Percentiles rank a stretch among this genome's conserved stretches.
Evolutionary conservation across 1,140 invertebrate species (phyloP).

Genomic region (Globodera rostochiensis): DNA sequence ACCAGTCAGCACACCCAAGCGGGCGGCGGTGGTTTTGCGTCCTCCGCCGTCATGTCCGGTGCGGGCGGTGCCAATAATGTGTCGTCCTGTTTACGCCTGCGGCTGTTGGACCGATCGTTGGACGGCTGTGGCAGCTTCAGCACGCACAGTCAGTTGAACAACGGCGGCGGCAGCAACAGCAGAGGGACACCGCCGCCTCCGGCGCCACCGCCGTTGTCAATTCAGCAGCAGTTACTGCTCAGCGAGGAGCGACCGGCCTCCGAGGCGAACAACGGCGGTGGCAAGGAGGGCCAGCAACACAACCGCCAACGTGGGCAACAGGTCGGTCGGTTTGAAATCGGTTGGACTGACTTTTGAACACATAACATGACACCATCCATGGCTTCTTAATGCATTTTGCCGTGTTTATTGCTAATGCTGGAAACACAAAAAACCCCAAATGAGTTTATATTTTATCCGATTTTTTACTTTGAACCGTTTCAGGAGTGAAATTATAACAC

Average conservation of each 20-base stretch:
- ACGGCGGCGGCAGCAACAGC: not conserved
- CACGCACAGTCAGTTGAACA: slow-evolving; percentile 5
- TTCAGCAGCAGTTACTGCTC: slow-evolving; percentile 25
- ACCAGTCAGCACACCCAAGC: slow-evolving; percentile 34
- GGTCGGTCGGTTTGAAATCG: too few species aligned
- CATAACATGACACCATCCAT: too few species aligned
- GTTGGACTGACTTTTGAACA: too few species aligned
- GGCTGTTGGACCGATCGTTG: slow-evolving; percentile 45
- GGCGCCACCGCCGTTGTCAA: not conserved
- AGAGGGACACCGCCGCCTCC: not conserved
- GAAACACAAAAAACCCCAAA: too few species aligned
- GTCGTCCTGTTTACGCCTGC: slow-evolving; percentile 39
- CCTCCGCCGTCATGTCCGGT: slow-evolving; percentile 35
- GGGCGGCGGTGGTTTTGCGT: slow-evolving; percentile 33
- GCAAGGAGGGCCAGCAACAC: not conserved
- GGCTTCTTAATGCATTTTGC: too few species aligned
- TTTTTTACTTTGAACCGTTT: too few species aligned
- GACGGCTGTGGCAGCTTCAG: slow-evolving; percentile 3
- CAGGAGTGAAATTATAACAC: too few species aligned
- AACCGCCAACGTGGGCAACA: too few species aligned
- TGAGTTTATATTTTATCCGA: too few species aligned
- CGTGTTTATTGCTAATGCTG: too few species aligned
- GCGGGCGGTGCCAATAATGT: slow-evolving; percentile 19
- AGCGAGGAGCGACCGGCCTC: not conserved
- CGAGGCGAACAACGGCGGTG: not conserved